Percentiles rank a stretch among this genome's conserved stretches.
These are phyloP conservation scores for Dromococcyx pavoninus DNA, from an alignment of 2,797 vertebrate species.

Conservation along the genomic window DNA sequence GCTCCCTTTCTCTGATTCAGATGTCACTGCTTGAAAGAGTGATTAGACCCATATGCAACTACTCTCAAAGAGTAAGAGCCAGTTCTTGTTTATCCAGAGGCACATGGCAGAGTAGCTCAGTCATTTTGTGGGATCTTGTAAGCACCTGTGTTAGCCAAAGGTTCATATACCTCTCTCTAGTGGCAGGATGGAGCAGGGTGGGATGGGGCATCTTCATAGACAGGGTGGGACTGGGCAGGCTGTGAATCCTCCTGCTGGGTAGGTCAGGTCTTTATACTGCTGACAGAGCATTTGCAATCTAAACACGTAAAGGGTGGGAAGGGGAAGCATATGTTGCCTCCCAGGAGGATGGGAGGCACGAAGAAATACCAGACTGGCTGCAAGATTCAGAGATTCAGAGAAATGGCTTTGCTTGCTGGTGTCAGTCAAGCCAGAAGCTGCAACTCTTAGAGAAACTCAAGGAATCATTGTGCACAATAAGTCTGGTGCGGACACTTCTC, in stretches of 20 bases:
- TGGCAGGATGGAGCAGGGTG: neutral
- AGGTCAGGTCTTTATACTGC: constrained; percentile 1
- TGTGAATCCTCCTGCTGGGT: neutral
- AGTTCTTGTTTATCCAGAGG: neutral
- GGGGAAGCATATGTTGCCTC: constrained; percentile 53
- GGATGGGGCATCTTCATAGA: neutral
- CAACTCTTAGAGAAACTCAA: neutral
- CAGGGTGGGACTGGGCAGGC: neutral
- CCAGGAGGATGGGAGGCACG: constrained; percentile 39
- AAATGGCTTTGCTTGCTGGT: constrained; percentile 38
- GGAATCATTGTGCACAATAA: neutral
- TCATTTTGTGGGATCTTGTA: neutral
- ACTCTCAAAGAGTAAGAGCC: neutral
- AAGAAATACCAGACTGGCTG: constrained; percentile 35
- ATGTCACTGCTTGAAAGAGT: neutral
- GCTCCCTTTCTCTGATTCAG: neutral
- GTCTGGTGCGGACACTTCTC: neutral
- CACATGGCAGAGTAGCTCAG: neutral
- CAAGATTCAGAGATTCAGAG: constrained; percentile 33
- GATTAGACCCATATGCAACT: neutral
- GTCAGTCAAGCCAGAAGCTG: constrained; percentile 32
- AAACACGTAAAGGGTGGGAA: constrained; percentile 45
- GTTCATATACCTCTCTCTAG: neutral
- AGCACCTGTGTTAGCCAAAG: neutral
- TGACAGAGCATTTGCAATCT: constrained; percentile 13